Conservation (phyloP, 2,113 vertebrate species). For the Hylia prasina region DNA sequence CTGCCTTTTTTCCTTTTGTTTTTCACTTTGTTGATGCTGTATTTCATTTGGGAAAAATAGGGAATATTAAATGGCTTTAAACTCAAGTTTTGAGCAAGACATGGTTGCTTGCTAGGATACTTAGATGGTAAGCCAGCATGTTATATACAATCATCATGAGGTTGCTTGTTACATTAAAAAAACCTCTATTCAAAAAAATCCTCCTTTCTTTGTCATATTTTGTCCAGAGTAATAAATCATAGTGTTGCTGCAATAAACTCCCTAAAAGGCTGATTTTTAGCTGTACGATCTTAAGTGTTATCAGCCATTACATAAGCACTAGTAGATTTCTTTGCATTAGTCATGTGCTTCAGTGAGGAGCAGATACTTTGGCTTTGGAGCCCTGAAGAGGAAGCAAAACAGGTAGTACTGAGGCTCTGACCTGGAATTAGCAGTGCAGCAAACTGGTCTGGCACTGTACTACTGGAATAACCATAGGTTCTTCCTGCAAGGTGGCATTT, state of each 20-base stretch:
- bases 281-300: background rate
- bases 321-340: background rate
- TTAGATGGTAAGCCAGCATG: background rate
- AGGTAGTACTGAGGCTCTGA: background rate
- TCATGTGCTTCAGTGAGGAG: background rate
- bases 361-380: background rate
- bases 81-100: background rate
- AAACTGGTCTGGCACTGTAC: background rate
- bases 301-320: background rate
- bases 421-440: background rate
- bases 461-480: background rate
- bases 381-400: background rate
- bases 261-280: background rate
- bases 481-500: background rate
- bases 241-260: background rate
- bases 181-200: background rate
- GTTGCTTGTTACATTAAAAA: background rate
- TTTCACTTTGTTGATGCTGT: background rate
- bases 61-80: background rate
- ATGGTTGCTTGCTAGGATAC: background rate
- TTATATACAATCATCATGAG: background rate
- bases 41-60: background rate
- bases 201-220: background rate
- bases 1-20: constrained; percentile 1
- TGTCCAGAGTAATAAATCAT: background rate